Evolutionary conservation across 2,113 vertebrate genomes (phyloP).

Genomic region (Petrocephalus microphthalmus): DNA sequence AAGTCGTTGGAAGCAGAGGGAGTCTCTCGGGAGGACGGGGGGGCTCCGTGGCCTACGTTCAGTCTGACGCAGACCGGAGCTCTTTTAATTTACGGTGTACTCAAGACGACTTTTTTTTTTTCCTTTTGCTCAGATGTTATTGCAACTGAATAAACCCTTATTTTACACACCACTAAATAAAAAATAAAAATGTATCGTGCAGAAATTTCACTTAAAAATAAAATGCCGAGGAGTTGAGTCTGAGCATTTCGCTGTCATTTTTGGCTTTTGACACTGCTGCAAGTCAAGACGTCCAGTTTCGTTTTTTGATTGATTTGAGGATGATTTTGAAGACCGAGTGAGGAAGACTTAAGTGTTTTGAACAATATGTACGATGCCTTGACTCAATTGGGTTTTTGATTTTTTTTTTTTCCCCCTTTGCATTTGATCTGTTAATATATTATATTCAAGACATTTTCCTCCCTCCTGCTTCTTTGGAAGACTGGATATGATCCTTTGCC

Average conservation of each 20-base stretch:
- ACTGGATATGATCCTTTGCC: slow-evolving; percentile 41
- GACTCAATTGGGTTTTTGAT: not conserved
- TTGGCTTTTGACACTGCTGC: slow-evolving; percentile 28
- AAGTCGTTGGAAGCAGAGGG: slow-evolving; percentile 18
- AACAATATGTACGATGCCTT: slow-evolving; percentile 7
- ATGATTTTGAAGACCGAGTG: not conserved
- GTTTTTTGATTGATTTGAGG: slow-evolving; percentile 18
- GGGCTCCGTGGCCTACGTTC: slow-evolving; percentile 26
- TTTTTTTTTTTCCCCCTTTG: slow-evolving; percentile 37
- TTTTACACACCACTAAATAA: slow-evolving; percentile 25
- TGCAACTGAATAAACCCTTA: slow-evolving; percentile 24
- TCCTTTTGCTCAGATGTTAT: slow-evolving; percentile 29
- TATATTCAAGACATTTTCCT: slow-evolving; percentile 26
- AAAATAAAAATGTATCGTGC: slow-evolving; percentile 20
- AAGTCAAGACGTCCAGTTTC: slow-evolving; percentile 24
- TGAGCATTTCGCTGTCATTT: slow-evolving; percentile 27
- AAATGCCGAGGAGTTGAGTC: slow-evolving; percentile 24
- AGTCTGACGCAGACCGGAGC: slow-evolving; percentile 27
- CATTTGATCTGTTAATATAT: slow-evolving; percentile 42
- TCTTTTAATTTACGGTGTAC: slow-evolving; percentile 17
- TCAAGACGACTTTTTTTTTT: slow-evolving; percentile 27
- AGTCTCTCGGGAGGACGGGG: slow-evolving; percentile 14
- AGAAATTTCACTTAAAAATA: slow-evolving; percentile 30
- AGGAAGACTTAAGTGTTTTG: slow-evolving; percentile 4
- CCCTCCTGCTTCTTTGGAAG: slow-evolving; percentile 34